These are phyloP conservation scores for Phaonia tiefii DNA, from an alignment of 2,888 invertebrate genomes.

Conservation along the genomic window DNA sequence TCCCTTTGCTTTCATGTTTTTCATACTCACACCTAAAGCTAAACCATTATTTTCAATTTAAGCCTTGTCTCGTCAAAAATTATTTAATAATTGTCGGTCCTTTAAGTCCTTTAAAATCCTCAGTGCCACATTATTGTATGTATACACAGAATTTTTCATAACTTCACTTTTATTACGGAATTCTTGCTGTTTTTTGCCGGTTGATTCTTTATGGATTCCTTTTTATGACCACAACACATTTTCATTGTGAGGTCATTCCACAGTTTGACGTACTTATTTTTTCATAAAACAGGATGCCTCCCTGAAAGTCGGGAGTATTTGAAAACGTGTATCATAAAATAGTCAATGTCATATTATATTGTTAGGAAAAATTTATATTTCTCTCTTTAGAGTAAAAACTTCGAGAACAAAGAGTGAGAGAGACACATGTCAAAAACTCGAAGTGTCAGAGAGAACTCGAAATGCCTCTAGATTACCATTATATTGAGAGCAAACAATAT, in stretches of 20 bases:
- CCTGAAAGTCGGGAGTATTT: background rate
- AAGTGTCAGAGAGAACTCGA: background rate
- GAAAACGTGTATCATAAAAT: background rate
- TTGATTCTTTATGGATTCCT: background rate
- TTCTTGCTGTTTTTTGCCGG: conserved; percentile 4
- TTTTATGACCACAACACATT: background rate
- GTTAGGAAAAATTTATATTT: no score
- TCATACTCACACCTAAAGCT: background rate
- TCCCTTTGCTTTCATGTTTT: background rate
- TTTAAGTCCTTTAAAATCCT: conserved; percentile 3
- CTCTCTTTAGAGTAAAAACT: background rate
- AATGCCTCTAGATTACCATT: no score
- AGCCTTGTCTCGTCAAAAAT: conserved; percentile 26
- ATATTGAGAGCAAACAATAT: background rate
- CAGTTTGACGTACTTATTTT: background rate
- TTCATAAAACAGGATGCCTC: background rate
- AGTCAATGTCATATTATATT: conserved; percentile 15
- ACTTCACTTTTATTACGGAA: background rate
- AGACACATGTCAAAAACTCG: background rate
- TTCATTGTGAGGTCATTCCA: conserved; percentile 14
- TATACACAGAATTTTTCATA: no score
- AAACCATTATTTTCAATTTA: conserved; percentile 19
- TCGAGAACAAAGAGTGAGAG: background rate
- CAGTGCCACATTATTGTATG: no score
- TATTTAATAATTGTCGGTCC: conserved; percentile 38